Evolutionary conservation across 2,113 vertebrate species (phyloP), one percentile per base, ranked within the genome.

Genomic region (Misgurnus anguillicaudatus): DNA sequence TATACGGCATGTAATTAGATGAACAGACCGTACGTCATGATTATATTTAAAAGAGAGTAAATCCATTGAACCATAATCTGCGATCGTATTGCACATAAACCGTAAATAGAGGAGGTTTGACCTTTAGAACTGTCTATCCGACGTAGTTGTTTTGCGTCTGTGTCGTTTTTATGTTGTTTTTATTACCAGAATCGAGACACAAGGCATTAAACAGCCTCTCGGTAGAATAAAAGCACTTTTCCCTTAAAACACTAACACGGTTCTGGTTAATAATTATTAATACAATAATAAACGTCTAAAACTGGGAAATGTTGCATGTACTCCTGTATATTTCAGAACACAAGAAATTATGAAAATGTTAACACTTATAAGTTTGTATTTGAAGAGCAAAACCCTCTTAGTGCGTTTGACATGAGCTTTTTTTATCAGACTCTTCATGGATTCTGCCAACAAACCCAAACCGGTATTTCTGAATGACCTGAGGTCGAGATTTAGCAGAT

Each of bases 31-130:
- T 84, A 79, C 73, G 84, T 87, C 82, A 84, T 85, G 48, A 85
- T 82, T 80, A 78, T 81, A 72, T 85, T 82, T 85, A 84, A 85
- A 84, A 79, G 82, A 76, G 68, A 80, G 78, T 83, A 78, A 84
- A 87, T 81, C 75, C 84, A n/a, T 42, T 81, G 80, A 87, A 85
- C 82, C 82, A 82, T 87, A 85, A 85, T 81, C 71, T 85, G 74
- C 81, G 82, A 82, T 85, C 84, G 82, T 79, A 82, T 70, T 83
- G 71, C 71, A 82, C 84, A 84, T 85, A 85, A 80, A 87, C 80
- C 65, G 71, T 84, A 85, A 85, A 84, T 84, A 84, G 75, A 83
- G 81, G 66, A 65, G 69, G 58, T 83, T 79, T 85, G 80, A 85
- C 86, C 84, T 87, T 87, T 87, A 82, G 82, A 77, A 79, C 21